These are phyloP conservation scores for Daubentonia madagascariensis DNA, from an alignment of 2,113 vertebrate genomes.

Conservation along the genomic window DNA sequence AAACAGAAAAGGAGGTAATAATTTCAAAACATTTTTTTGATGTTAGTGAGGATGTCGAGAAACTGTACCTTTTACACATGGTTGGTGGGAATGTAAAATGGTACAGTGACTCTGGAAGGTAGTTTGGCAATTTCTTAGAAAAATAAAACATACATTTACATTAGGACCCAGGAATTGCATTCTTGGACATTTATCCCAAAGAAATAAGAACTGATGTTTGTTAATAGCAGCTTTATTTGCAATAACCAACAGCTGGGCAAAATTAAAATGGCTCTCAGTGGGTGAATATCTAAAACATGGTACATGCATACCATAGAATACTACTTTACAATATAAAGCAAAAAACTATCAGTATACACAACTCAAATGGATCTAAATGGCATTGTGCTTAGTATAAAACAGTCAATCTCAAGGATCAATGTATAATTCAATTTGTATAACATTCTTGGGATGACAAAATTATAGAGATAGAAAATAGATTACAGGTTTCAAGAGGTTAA, in stretches of 20 bases:
- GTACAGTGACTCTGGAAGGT: not conserved
- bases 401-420: not conserved
- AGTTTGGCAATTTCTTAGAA: not conserved
- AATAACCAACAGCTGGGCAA: not conserved
- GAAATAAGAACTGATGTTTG: not conserved
- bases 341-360: not conserved
- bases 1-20: not conserved
- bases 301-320: not conserved
- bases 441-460: not conserved
- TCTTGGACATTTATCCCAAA: not conserved
- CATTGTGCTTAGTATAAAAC: not conserved
- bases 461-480: not conserved
- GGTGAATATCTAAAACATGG: not conserved
- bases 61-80: not conserved
- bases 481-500: not conserved
- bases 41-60: not conserved
- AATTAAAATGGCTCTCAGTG: not conserved
- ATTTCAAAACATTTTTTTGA: not conserved
- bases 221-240: not conserved
- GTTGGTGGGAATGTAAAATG: not conserved
- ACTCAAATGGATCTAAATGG: not conserved
- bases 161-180: not conserved
- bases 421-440: not conserved
- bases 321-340: not conserved
- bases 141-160: not conserved